These are phyloP conservation scores for Brenthis hecate DNA, from an alignment of 2,888 invertebrate genomes.

Conservation along the genomic window DNA sequence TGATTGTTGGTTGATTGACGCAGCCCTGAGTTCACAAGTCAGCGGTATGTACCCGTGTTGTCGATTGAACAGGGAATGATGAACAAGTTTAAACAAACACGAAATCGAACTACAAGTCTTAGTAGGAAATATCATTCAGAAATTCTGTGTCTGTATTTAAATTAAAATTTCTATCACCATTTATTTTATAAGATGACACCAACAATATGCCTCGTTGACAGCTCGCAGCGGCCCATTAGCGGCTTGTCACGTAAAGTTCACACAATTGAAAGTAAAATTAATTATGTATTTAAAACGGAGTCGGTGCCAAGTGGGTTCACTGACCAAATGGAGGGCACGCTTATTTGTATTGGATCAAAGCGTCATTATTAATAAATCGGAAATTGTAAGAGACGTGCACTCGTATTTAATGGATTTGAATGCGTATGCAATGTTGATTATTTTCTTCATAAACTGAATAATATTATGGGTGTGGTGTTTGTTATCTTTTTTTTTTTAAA, in stretches of 20 bases:
- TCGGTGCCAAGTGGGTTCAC: constrained; percentile 17
- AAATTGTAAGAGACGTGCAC: constrained; percentile 1
- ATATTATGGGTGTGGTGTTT: no score
- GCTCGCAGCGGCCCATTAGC: constrained; percentile 20
- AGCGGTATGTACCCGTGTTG: no score
- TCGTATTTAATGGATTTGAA: background rate
- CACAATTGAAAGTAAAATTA: constrained; percentile 20
- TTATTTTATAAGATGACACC: background rate
- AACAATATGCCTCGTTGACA: constrained; percentile 1
- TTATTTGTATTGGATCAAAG: constrained; percentile 16
- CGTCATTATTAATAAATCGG: constrained; percentile 13
- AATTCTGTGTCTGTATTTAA: no score
- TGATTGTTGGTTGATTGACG: no score
- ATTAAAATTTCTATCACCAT: background rate
- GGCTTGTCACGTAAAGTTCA: background rate
- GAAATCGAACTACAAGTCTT: no score
- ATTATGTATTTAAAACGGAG: constrained; percentile 4
- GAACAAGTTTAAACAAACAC: no score
- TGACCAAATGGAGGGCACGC: background rate
- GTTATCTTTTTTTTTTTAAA: no score
- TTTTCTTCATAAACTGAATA: background rate
- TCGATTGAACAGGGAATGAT: no score
- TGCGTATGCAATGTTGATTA: background rate
- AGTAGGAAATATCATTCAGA: no score
- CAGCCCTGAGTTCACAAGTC: no score